phyloP scores from a whole-genome alignment of 1,140 invertebrate species.

The Araneus ventricosus region DNA sequence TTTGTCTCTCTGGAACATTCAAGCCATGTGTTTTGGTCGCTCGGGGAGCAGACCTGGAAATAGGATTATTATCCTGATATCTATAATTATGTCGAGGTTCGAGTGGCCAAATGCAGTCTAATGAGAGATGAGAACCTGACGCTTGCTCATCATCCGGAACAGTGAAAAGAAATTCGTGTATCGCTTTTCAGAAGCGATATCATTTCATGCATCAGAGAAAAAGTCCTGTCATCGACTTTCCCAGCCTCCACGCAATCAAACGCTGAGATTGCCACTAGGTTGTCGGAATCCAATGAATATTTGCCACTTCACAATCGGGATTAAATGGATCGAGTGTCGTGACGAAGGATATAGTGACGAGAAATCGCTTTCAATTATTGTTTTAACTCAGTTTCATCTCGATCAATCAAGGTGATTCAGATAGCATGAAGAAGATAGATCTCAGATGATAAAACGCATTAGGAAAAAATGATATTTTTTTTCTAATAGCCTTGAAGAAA shows the following conservation, averaged over 20 bases:
- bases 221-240: conserved; percentile 46
- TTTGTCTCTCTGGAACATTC: neutral
- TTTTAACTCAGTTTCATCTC: neutral
- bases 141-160: conserved; percentile 57
- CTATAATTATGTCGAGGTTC: conserved; percentile 70
- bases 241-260: conserved; percentile 4
- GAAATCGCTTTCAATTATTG: conserved; percentile 15
- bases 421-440: neutral
- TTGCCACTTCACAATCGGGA: neutral
- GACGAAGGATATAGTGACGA: neutral
- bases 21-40: conserved; percentile 13
- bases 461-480: neutral
- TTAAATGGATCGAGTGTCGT: conserved; percentile 9
- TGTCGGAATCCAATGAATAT: neutral
- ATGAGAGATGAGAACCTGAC: conserved; percentile 66
- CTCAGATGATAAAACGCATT: neutral
- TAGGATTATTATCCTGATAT: conserved; percentile 72
- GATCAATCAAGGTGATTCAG: neutral
- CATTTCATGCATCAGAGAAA: conserved; percentile 71
- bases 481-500: too few species aligned
- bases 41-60: conserved; percentile 63
- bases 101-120: conserved; percentile 69
- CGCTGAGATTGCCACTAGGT: neutral
- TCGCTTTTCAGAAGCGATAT: conserved; percentile 49
- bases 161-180: conserved; percentile 61